A percentile compares a stretch with the other conserved stretches of the same genome.
Evolutionary conservation across 2,888 invertebrate genomes (phyloP).

Genomic region (Trichopria drosophilae): DNA sequence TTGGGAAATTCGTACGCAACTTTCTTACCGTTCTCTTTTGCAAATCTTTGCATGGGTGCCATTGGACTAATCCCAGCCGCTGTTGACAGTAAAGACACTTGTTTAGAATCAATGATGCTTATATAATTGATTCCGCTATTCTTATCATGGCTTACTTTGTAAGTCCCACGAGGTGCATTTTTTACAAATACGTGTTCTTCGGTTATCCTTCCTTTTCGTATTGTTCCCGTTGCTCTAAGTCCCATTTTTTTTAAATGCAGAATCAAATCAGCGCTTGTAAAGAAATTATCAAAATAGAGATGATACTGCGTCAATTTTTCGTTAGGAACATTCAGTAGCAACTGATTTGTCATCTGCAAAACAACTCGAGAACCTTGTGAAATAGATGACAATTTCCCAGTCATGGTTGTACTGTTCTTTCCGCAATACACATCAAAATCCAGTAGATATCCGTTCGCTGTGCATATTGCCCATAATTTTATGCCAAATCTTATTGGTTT

Average conservation of each 20-base stretch:
- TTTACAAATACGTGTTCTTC: not conserved
- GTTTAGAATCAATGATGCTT: constrained; percentile 2
- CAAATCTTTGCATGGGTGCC: not conserved
- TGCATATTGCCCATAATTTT: constrained; percentile 14
- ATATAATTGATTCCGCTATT: constrained; percentile 11
- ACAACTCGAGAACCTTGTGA: constrained; percentile 12
- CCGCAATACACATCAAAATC: constrained; percentile 27
- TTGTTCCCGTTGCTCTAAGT: constrained; percentile 6
- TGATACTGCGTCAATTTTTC: not conserved
- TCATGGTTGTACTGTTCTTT: not conserved
- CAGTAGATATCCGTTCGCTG: constrained; percentile 7
- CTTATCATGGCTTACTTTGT: constrained; percentile 7
- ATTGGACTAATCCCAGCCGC: constrained; percentile 11
- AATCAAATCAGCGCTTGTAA: constrained; percentile 6
- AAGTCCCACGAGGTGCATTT: constrained; percentile 4
- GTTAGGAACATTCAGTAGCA: not conserved
- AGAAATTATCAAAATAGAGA: constrained; percentile 9
- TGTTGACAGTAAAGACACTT: constrained; percentile 3
- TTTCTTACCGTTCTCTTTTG: constrained; percentile 1
- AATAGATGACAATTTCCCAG: constrained; percentile 3
- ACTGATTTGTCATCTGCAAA: constrained; percentile 9
- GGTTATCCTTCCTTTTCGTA: constrained; percentile 1
- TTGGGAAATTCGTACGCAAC: constrained; percentile 1
- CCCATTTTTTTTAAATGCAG: constrained; percentile 13
- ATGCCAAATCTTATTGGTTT: constrained; percentile 17